These are phyloP conservation scores for Setipinna tenuifilis DNA, from an alignment of 2,797 vertebrate genomes.

Conservation along the genomic window DNA sequence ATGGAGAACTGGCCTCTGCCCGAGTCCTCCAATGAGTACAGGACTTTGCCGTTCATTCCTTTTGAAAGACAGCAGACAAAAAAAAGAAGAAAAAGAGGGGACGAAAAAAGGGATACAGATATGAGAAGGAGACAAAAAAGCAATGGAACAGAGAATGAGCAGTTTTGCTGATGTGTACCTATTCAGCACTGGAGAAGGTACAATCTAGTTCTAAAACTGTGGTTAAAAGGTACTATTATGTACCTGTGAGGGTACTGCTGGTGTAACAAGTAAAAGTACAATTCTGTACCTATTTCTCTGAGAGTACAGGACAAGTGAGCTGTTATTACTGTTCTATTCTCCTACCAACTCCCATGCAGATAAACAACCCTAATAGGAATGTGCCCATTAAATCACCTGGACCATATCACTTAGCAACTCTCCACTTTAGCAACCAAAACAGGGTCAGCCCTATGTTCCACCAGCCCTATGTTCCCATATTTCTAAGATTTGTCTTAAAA, in stretches of 20 bases:
- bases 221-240: too few species aligned
- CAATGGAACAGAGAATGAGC: neutral
- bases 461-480: too few species aligned
- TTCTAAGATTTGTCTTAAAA: too few species aligned
- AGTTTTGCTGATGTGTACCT: too few species aligned
- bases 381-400: slow-evolving; percentile 40
- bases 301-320: slow-evolving; percentile 5
- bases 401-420: slow-evolving; percentile 45
- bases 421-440: neutral
- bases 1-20: slow-evolving; percentile 83
- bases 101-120: neutral
- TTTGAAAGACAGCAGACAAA: slow-evolving; percentile 29
- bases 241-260: too few species aligned
- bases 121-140: neutral
- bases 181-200: too few species aligned
- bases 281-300: too few species aligned
- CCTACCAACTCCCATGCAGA: slow-evolving; percentile 35
- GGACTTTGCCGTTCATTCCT: slow-evolving; percentile 81
- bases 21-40: slow-evolving; percentile 77
- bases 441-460: too few species aligned
- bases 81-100: neutral
- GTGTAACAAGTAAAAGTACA: too few species aligned
- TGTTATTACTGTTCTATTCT: slow-evolving; percentile 22
- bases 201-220: too few species aligned
- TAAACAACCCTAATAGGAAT: slow-evolving; percentile 42